Conservation (phyloP, 2,797 vertebrate genomes). For the Muscicapa striata region DNA sequence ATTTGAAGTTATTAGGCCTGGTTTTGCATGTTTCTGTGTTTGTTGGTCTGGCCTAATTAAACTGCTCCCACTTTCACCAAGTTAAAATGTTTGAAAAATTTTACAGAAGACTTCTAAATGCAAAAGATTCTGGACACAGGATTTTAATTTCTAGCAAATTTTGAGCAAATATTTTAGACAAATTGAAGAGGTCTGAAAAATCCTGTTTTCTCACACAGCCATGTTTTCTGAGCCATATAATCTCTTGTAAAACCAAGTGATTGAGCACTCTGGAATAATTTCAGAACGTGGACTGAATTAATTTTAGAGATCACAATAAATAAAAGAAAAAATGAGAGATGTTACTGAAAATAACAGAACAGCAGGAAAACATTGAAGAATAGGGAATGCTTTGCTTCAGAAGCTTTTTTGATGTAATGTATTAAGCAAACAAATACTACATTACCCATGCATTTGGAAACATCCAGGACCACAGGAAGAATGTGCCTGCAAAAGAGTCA, state of each 20-base stretch:
- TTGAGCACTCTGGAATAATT: not conserved
- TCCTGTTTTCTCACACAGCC: rapidly evolving
- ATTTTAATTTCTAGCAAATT: not conserved
- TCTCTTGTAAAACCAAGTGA: not conserved
- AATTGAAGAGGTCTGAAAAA: not conserved
- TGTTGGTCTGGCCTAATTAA: not conserved
- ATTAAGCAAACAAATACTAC: not conserved
- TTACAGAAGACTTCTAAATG: not conserved
- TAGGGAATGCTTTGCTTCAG: not conserved
- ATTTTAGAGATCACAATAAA: not conserved
- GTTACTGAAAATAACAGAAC: not conserved
- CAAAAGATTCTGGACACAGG: not conserved
- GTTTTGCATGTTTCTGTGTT: not conserved
- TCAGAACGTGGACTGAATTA: not conserved
- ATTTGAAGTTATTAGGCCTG: not conserved
- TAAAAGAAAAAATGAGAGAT: not conserved
- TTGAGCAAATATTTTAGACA: not conserved
- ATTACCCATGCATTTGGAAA: not conserved
- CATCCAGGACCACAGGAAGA: not conserved
- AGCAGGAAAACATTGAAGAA: not conserved
- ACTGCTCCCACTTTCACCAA: not conserved
- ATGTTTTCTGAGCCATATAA: not conserved
- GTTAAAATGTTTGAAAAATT: not conserved
- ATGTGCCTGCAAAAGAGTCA: not conserved
- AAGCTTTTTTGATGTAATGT: not conserved